Evolutionary conservation across 2,888 invertebrate species (phyloP), one percentile per base, ranked within the genome.

Genomic region (Paralinhomoeus sp.): DNA sequence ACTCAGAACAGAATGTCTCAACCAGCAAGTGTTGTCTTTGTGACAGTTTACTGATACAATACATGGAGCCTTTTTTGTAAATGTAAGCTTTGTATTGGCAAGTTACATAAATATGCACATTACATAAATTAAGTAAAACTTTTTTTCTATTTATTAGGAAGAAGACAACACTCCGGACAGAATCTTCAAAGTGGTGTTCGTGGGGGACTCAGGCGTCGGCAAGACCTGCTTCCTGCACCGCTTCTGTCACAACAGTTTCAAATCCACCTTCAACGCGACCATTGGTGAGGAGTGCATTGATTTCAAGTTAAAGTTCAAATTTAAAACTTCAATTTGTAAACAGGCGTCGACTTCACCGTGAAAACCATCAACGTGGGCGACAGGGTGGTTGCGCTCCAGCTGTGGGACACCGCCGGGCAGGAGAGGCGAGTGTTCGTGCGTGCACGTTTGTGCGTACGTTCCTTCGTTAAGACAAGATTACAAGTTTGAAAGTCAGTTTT

Each of bases 321-420:
- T 27, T n/a, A n/a, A n/a, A n/a, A n/a, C n/a, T n/a, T n/a, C n/a
- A n/a, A n/a, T n/a, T n/a, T n/a, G n/a, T n/a, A n/a, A 27, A 27
- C 50, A 65, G 65, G 71, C 27, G 69, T 71, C 22, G 71, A 71
- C 54, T 70, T 71, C 53, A 69, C 67, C 47, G 65, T 69, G 36
- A 68, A 67, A 52, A 62, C 63, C 12, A 49, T 67, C 13, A 44
- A 52, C 18, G 54, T 66, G 3, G 66, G 64, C 18, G 57, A 57
- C 20, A 59, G 61, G 24, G 40, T 56, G 3, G 60, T 67, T 21
- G 66, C 64, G 13, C 51, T 68, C 31, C 68, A 68, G 48, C 49
- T 68, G 24, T 69, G 69, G 71, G 71, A 71, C 52, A 71, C 71
- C 1, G 71, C 71, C 2, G 71, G 71, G 3, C 70, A 70, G 51